Evolutionary conservation across 2,888 invertebrate genomes (phyloP).

Genomic region (Cheilosia pagana): DNA sequence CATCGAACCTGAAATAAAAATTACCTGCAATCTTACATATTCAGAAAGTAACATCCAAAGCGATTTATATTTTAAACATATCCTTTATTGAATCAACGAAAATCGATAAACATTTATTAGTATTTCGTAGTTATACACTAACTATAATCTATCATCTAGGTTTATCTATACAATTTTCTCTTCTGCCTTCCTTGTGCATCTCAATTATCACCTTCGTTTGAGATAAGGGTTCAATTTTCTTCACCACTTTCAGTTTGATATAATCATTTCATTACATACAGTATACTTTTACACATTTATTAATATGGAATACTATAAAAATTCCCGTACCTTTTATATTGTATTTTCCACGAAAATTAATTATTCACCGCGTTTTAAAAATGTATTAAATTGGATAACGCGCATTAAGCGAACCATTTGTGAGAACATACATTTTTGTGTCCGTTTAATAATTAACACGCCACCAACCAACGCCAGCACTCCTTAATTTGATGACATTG

Average conservation of each 20-base stretch:
- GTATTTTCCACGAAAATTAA: conserved; percentile 14
- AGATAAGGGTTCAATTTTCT: background rate
- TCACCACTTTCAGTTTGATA: conserved; percentile 11
- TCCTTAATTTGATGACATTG: conserved; percentile 25
- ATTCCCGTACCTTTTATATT: background rate
- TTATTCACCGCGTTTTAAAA: conserved; percentile 24
- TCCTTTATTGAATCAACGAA: conserved; percentile 71
- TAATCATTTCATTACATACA: conserved; percentile 12
- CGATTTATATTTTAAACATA: conserved; percentile 44
- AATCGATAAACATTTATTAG: conserved; percentile 67
- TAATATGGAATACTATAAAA: conserved; percentile 17
- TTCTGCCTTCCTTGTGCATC: conserved; percentile 5
- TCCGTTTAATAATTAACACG: conserved; percentile 1
- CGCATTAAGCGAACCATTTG: background rate
- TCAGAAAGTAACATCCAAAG: background rate
- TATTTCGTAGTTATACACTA: conserved; percentile 58
- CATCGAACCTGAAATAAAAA: too few relatives aligned
- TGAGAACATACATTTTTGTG: conserved; percentile 14
- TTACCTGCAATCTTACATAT: too few relatives aligned
- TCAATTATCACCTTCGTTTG: conserved; percentile 17
- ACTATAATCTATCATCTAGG: conserved; percentile 44
- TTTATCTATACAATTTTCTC: conserved; percentile 55
- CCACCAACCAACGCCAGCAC: background rate
- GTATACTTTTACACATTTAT: conserved; percentile 29
- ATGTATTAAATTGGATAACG: conserved; percentile 19